phyloP scores from a whole-genome alignment of 2,797 vertebrate genomes.

The Pseudochirops cupreus region DNA sequence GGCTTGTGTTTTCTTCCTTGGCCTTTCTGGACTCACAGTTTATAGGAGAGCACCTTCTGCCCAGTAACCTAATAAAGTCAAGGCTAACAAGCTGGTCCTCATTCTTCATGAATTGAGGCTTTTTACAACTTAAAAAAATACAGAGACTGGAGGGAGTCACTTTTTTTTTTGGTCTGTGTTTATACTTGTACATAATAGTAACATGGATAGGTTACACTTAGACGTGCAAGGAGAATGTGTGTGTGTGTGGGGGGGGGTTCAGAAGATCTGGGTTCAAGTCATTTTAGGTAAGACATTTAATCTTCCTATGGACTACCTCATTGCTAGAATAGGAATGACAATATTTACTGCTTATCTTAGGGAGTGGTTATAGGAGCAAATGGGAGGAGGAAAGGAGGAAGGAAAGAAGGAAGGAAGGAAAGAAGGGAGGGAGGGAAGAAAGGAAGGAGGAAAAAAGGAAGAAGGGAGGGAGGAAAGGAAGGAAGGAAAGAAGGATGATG shows the following conservation, averaged over 20 bases:
- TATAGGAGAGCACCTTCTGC: conserved; percentile 70
- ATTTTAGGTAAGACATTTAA: not conserved
- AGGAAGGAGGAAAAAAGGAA: not conserved
- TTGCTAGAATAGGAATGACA: not conserved
- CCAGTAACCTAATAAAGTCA: conserved; percentile 69
- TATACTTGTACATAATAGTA: not conserved
- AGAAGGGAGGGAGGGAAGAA: not conserved
- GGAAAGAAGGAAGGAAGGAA: not conserved
- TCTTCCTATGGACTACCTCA: not conserved
- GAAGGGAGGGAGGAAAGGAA: not conserved
- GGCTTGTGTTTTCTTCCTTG: not conserved
- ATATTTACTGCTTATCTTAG: not conserved
- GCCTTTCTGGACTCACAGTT: conserved; percentile 60
- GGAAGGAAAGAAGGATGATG: no score
- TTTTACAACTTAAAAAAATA: not conserved
- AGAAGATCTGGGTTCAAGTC: not conserved
- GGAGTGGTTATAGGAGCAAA: not conserved
- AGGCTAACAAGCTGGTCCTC: conserved; percentile 74
- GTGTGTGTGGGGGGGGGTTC: not conserved
- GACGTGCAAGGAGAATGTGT: not conserved
- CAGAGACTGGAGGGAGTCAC: not conserved
- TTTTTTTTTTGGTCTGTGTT: conserved; percentile 18
- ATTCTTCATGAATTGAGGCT: conserved; percentile 72
- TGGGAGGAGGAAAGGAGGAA: not conserved
- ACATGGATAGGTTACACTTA: conserved; percentile 49